Evolutionary conservation across 2,797 vertebrate species (phyloP).

Genomic region (Brachymystax lenok): DNA sequence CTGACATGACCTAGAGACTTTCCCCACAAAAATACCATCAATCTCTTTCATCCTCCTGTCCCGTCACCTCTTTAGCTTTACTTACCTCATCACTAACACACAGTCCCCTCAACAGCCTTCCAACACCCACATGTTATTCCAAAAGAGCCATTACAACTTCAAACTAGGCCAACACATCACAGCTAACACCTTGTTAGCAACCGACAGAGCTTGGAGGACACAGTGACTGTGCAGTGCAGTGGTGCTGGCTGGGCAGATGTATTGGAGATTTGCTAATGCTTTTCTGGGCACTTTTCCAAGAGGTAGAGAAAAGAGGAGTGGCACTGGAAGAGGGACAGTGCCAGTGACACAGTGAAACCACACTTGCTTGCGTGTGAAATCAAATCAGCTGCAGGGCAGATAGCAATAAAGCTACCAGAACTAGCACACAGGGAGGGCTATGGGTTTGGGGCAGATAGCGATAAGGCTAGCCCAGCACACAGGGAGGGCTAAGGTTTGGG

Average conservation of each 20-base stretch:
- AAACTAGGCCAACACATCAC: background rate
- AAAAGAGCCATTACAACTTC: background rate
- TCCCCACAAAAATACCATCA: background rate
- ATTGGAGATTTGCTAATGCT: constrained; percentile 28
- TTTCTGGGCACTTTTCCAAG: constrained; percentile 40
- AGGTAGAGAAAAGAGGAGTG: constrained; percentile 25
- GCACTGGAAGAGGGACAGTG: constrained; percentile 22
- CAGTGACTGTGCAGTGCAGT: background rate
- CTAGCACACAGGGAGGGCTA: background rate
- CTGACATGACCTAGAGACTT: background rate
- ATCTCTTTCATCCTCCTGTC: background rate
- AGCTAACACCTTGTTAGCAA: background rate
- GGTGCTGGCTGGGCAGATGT: background rate
- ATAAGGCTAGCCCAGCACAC: no score
- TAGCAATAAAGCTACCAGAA: constrained; percentile 14
- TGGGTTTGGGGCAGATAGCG: background rate
- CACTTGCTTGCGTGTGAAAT: constrained; percentile 30
- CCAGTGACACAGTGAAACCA: constrained; percentile 47
- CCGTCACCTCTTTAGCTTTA: background rate
- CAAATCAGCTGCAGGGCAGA: constrained; percentile 38
- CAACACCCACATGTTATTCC: background rate
- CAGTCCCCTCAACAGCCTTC: background rate
- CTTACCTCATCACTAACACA: constrained; percentile 9
- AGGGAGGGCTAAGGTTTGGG: no score
- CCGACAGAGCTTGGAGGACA: background rate